Evolutionary conservation across 2,113 vertebrate species (phyloP).

Genomic region (Apistogramma diplotaenia): DNA sequence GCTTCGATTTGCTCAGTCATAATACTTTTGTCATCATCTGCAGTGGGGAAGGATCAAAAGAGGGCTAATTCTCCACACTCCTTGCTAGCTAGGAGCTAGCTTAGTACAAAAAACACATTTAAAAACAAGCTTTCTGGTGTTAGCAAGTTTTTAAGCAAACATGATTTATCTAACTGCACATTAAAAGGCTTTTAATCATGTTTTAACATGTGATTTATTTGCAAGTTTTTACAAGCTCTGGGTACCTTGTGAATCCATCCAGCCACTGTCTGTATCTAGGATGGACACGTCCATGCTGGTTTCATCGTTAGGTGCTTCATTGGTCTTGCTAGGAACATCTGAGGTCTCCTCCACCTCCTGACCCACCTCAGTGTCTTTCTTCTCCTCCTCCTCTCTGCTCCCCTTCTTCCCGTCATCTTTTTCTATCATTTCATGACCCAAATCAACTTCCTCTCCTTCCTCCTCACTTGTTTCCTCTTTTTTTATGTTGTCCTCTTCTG

Average conservation of each 20-base stretch:
- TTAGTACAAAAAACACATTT: conserved; percentile 15
- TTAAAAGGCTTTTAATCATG: neutral
- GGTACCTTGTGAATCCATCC: conserved; percentile 74
- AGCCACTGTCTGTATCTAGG: conserved; percentile 71
- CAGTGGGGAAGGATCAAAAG: conserved; percentile 59
- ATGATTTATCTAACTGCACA: neutral
- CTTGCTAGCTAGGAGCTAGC: neutral
- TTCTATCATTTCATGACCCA: neutral
- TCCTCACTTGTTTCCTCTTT: neutral
- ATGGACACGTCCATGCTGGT: conserved; percentile 59
- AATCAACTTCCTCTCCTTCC: neutral
- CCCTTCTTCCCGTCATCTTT: neutral
- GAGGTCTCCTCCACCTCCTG: conserved; percentile 31
- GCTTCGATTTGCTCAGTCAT: conserved; percentile 90
- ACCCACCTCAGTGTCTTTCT: conserved; percentile 2
- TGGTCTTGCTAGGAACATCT: conserved; percentile 1
- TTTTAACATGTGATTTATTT: neutral
- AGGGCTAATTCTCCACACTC: conserved; percentile 41
- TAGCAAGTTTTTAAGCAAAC: neutral
- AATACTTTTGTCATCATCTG: conserved; percentile 96
- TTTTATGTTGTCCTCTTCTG: too few relatives aligned
- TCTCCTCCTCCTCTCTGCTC: neutral
- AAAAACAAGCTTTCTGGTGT: neutral
- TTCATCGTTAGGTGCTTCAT: conserved; percentile 41
- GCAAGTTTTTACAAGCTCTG: conserved; percentile 12